Evolutionary conservation across 2,888 invertebrate genomes (phyloP).

Genomic region (Calameuta idolon): DNA sequence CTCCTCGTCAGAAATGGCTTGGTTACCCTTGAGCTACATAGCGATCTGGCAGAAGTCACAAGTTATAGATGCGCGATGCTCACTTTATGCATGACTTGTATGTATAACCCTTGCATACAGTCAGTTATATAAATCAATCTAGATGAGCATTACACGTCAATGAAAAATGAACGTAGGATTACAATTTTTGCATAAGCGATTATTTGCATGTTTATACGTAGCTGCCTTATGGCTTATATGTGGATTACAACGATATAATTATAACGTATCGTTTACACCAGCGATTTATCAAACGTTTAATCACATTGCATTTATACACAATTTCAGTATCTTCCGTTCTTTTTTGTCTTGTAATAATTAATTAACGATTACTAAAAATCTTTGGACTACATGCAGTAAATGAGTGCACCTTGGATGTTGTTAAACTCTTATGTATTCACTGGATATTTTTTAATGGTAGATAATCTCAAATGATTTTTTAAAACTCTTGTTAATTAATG

Average conservation of each 20-base stretch:
- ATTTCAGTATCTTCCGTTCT: not conserved
- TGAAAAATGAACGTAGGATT: not conserved
- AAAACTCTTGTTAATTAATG: not conserved
- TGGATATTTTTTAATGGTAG: not conserved
- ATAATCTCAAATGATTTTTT: not conserved
- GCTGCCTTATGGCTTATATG: not conserved
- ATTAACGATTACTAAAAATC: not conserved
- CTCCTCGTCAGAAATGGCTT: not conserved
- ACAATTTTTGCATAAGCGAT: not conserved
- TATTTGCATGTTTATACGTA: not conserved
- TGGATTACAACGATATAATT: not conserved
- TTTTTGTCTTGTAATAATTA: not conserved
- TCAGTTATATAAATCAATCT: not conserved
- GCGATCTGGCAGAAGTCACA: not conserved
- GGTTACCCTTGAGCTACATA: not conserved
- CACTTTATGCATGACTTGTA: not conserved
- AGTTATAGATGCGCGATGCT: not conserved
- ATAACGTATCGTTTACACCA: not conserved
- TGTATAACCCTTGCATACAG: not conserved
- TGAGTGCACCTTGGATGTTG: not conserved
- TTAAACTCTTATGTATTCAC: not conserved
- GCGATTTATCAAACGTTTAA: not conserved
- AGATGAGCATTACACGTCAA: not conserved
- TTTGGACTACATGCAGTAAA: not conserved
- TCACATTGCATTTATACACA: not conserved